Evolutionary conservation across 1,140 invertebrate genomes (phyloP).

Genomic region (Papilio glaucus): DNA sequence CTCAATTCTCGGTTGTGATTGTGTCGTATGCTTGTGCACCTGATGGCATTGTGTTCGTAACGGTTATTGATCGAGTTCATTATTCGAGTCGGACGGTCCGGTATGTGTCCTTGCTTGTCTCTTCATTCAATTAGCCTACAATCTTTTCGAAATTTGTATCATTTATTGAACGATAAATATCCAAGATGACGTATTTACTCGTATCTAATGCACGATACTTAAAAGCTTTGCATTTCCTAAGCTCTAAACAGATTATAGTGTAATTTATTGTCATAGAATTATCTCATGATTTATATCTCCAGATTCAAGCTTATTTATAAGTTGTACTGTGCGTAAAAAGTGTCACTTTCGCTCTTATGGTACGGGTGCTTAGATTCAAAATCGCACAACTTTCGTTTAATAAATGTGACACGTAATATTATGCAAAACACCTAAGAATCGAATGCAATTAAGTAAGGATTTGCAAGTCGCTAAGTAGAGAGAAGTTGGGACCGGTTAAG

Average conservation of each 20-base stretch:
- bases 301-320: slow-evolving; percentile 28
- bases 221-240: slow-evolving; percentile 22
- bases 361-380: neutral
- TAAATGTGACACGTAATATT: slow-evolving; percentile 33
- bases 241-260: slow-evolving; percentile 34
- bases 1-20: slow-evolving; percentile 33
- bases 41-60: slow-evolving; percentile 60
- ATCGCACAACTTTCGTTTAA: slow-evolving; percentile 4
- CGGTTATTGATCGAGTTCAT: slow-evolving; percentile 64
- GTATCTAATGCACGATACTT: slow-evolving; percentile 4
- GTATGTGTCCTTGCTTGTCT: slow-evolving; percentile 62
- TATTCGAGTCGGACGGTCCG: slow-evolving; percentile 53
- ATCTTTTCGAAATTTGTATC: neutral
- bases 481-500: slow-evolving; percentile 24
- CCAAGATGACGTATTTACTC: neutral
- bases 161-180: slow-evolving; percentile 1
- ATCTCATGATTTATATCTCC: slow-evolving; percentile 36
- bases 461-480: slow-evolving; percentile 32
- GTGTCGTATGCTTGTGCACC: slow-evolving; percentile 56
- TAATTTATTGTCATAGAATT: slow-evolving; percentile 35
- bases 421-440: slow-evolving; percentile 34
- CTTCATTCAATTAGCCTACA: slow-evolving; percentile 14
- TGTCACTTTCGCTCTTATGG: slow-evolving; percentile 21
- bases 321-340: neutral
- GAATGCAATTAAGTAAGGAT: slow-evolving; percentile 38